These are phyloP conservation scores for Arvicola amphibius DNA, from an alignment of 2,797 vertebrate genomes.

Conservation along the genomic window DNA sequence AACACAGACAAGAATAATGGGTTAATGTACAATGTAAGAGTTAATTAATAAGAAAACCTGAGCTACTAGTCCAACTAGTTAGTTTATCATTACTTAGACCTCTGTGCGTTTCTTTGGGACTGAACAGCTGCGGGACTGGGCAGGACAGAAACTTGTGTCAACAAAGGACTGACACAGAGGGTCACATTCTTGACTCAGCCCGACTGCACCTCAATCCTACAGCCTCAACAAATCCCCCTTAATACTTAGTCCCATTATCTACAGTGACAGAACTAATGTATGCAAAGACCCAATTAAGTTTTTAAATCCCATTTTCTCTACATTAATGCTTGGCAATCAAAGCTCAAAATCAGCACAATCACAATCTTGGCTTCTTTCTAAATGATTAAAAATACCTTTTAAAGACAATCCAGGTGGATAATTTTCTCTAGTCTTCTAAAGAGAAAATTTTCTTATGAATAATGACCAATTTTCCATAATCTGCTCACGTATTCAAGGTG, in stretches of 20 bases:
- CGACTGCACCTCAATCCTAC: neutral
- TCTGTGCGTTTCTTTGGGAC: too few species aligned
- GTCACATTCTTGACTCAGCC: neutral
- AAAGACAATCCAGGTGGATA: constrained; percentile 34
- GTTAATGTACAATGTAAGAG: too few species aligned
- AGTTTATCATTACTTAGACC: too few species aligned
- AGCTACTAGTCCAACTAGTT: too few species aligned
- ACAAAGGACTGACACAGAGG: neutral
- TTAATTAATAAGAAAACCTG: too few species aligned
- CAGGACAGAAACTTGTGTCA: too few species aligned
- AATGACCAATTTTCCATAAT: neutral
- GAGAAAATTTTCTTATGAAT: neutral
- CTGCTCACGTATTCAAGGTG: neutral
- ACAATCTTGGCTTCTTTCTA: constrained; percentile 50
- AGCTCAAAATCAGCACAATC: constrained; percentile 29
- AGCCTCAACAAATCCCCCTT: neutral
- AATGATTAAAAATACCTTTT: constrained; percentile 63
- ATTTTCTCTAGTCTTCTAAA: neutral
- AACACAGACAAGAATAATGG: too few species aligned
- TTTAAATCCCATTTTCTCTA: constrained; percentile 63
- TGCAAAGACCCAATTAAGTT: constrained; percentile 3
- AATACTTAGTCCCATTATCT: neutral
- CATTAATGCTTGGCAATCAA: constrained; percentile 60
- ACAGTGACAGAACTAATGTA: neutral
- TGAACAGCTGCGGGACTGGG: too few species aligned